Evolutionary conservation across 2,797 vertebrate genomes (phyloP), one percentile per base, ranked within the genome.

Genomic region (Leuciscus waleckii): DNA sequence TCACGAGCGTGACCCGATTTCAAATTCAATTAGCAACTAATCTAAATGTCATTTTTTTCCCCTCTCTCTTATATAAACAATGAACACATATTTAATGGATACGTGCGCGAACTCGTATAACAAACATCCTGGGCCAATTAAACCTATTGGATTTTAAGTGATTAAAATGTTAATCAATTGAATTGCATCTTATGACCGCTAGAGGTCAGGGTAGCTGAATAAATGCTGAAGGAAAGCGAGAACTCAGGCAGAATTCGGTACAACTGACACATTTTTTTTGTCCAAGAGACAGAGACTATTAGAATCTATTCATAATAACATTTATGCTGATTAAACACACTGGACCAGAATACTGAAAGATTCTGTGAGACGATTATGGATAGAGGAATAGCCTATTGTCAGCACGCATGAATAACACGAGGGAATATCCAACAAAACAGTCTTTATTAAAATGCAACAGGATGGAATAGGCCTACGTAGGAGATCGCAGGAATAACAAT

Each of bases 141-240:
- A 51, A 29, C 69, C 3, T 58, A 23, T n/a, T 4, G 4, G 4
- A 32, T 32, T 65, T 7, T 7, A 32, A 17, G 63, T 65, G 26
- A 65, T 32, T 65, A 16, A 65, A 32, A 7, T 58, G 19, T 5
- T 37, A 17, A 35, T 35, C 35, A 35, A 35, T 35, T 35, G 35
- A 35, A 35, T 76, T n/a, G 26, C n/a, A 63, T 29, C 5, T 17
- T 9, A 46, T 65, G 81, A 61, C 91, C 92, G 90, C 90, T 92
- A 94, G 93, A 93, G 93, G 92, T 92, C 93, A 93, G 88, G 87
- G 46, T 85, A 81, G 78, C 61, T 89, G 89, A 94, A 90, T 89
- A 32, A 89, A 92, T 88, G 35, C 68, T 61, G 63, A 23, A 2
- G 56, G n/a, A 17, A 5, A 43, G 7, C 67, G 17, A 82, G 35